These are phyloP conservation scores for Diprion similis DNA, from an alignment of 1,140 invertebrate genomes.

Conservation along the genomic window DNA sequence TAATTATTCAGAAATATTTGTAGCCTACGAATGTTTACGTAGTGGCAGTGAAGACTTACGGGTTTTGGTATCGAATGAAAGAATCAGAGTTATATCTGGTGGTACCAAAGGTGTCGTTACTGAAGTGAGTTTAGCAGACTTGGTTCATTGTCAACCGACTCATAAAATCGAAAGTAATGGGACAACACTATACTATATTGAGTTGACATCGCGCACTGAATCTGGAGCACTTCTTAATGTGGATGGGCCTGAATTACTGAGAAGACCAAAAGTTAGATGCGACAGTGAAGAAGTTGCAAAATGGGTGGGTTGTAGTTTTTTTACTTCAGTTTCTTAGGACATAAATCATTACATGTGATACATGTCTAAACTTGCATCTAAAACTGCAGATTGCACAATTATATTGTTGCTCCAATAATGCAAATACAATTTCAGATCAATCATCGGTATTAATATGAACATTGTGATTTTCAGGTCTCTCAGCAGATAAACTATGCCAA, in stretches of 20 bases:
- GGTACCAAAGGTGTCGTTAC: constrained; percentile 57
- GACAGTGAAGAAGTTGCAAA: constrained; percentile 80
- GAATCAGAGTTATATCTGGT: constrained; percentile 55
- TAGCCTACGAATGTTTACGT: constrained; percentile 82
- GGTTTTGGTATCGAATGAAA: constrained; percentile 70
- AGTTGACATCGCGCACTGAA: constrained; percentile 74
- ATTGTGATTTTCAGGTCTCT: constrained; percentile 60
- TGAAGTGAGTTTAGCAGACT: constrained; percentile 60
- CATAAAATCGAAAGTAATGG: constrained; percentile 60
- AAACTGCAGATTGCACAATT: no score
- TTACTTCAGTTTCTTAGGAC: neutral
- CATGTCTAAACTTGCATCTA: neutral
- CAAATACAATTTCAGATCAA: neutral
- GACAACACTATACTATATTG: constrained; percentile 72
- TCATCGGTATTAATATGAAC: neutral
- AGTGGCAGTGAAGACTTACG: constrained; percentile 77
- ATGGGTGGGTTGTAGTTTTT: constrained; percentile 66
- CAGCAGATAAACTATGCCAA: constrained; percentile 87
- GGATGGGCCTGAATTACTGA: constrained; percentile 63
- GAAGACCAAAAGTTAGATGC: constrained; percentile 83
- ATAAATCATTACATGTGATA: no score
- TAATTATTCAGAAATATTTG: constrained; percentile 81
- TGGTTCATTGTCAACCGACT: constrained; percentile 68
- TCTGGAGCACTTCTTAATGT: constrained; percentile 52
- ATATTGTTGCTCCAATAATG: neutral